Evolutionary conservation across 2,113 vertebrate genomes (phyloP).

Genomic region (Corythoichthys intestinalis): DNA sequence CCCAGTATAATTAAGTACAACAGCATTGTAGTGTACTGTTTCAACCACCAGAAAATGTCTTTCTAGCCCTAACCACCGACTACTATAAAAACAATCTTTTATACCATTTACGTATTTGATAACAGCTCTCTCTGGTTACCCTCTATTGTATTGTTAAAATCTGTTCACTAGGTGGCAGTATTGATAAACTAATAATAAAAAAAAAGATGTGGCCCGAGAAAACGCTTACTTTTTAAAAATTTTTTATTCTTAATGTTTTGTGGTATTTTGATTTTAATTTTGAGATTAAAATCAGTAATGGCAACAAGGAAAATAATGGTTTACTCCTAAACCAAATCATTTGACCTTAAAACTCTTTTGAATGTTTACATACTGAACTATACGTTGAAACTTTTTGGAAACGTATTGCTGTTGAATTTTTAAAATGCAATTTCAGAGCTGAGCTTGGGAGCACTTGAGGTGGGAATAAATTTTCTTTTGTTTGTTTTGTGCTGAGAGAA

Average conservation of each 20-base stretch:
- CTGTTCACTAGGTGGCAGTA: constrained; percentile 27
- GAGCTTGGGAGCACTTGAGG: background rate
- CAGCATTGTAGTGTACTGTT: no score
- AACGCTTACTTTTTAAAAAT: background rate
- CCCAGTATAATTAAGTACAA: no score
- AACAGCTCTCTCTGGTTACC: background rate
- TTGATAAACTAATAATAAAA: background rate
- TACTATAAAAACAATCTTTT: no score
- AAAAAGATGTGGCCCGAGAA: background rate
- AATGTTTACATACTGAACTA: no score
- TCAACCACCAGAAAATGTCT: no score
- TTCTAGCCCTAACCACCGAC: no score
- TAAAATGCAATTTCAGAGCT: constrained; percentile 3
- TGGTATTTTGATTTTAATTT: no score
- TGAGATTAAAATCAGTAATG: no score
- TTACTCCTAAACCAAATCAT: background rate
- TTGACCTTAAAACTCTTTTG: background rate
- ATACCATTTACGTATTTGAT: background rate
- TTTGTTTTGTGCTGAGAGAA: background rate
- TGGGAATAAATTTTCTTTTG: background rate
- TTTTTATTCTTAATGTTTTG: no score
- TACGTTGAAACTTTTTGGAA: background rate
- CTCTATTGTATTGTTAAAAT: constrained; percentile 15
- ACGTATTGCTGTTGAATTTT: background rate
- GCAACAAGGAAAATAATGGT: background rate